Base-by-base conservation (phyloP, 2,888 invertebrate species). In the Ectobius pallidus region DNA sequence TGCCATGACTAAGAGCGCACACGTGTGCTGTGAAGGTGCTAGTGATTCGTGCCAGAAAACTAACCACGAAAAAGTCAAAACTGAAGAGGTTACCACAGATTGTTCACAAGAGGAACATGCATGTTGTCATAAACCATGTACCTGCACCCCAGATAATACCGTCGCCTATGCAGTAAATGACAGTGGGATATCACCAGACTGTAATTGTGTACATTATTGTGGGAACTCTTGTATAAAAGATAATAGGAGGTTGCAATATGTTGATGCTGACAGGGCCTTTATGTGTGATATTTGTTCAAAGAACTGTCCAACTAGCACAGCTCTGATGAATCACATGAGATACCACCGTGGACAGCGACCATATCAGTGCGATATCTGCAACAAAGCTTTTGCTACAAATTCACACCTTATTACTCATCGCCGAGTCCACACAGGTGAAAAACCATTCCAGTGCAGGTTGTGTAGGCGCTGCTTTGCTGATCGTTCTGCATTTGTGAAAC, bases 401-500 rank as follows among this genome's bases (percentile, higher is more conserved):
- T 76, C 77, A 22, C 76, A 76, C 52, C 63, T 76, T 18, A 70
- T 74, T 11, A 76, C 76, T 4, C 76, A 77, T 58, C 74, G 73
- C 20, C 70, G 76, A 18, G 75, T 74, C 22, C 76, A 77, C 61
- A 76, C 76, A 3, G 76, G 76, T 18, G 76, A 76, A 68, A 68
- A 75, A 9, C 77, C 77, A 1, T 76, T 74, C 34, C 71, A 70
- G 20, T 77, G 77, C 68, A 73, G 69, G 1, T n/a, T 76, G 2
- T 77, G 77, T 25, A 69, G 70, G 7, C 69, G 75, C 22, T 70
- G 75, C 27, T 77, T 77, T 71, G 71, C 76, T 4, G 76, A 77
- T 63, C 74, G 76, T 14, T 76, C 76, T 14, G 76, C 76, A 22
- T 76, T 74, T 69, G 76, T 77, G 20, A 77, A 77, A 69, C 77